Evolutionary conservation across 2,113 vertebrate genomes (phyloP), one percentile per base, ranked within the genome.

Genomic region (Camelus bactrianus): DNA sequence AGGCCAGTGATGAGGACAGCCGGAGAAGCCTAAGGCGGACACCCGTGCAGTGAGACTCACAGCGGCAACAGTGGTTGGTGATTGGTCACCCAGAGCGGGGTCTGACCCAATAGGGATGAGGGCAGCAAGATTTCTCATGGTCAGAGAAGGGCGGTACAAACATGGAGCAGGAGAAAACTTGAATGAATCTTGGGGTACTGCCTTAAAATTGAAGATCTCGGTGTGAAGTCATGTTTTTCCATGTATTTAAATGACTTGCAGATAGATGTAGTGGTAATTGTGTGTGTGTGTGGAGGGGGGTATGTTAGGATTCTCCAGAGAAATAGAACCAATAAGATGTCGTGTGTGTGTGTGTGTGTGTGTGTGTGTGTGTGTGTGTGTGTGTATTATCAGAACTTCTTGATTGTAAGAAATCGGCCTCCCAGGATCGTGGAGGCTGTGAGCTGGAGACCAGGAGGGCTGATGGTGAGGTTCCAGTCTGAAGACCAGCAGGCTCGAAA

Each of bases 41-140:
- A 5, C 35, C 5, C 0, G 13, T 1, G 4, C 22, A 38, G 4
- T 54, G 48, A 56, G 32, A 38, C 4, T 38, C 5, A 30, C 38
- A 0, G 15, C 3, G 8, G 35, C 22, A 16, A 15, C 6, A 22
- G 22, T 3, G 10, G 54, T 22, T 12, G 54, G 17, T 10, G 8
- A 20, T 3, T 8, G 17, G 6, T 60, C 76, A 8, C 6, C 6
- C 5, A n/a, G 4, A 69, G 38, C 2, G 3, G n/a, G 0, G 5
- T 67, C 19, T 76, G 30, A 62, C 9, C 6, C n/a, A 54, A 38
- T 28, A 26, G 30, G 11, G 10, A 30, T 35, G 3, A 46, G 24
- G 22, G 54, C 15, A 32, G 1, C 12, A 32, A 69, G 15, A 35
- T 4, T 94, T 94, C 56, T 73, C 13, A 22, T 9, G 2, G 17